Evolutionary conservation across 1,140 invertebrate genomes (phyloP).

Genomic region (Zelostemma sp.): DNA sequence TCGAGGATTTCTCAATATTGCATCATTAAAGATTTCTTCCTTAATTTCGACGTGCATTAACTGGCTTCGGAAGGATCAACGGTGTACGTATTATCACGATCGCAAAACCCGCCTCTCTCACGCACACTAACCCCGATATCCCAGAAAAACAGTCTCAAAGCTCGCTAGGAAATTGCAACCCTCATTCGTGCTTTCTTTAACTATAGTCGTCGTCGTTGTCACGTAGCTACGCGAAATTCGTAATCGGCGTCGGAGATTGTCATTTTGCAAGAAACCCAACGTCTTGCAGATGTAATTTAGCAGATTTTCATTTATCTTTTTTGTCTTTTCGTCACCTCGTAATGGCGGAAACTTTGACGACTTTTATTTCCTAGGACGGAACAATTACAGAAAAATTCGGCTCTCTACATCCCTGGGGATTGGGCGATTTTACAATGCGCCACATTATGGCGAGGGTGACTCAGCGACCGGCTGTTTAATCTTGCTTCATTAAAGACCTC

Average conservation of each 20-base stretch:
- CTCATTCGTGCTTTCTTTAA: constrained; percentile 39
- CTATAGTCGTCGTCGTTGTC: constrained; percentile 13
- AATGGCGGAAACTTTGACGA: too few species aligned
- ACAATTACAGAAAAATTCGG: constrained; percentile 24
- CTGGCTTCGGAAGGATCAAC: neutral
- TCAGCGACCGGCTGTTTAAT: constrained; percentile 41
- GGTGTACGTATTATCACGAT: constrained; percentile 2
- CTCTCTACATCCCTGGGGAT: constrained; percentile 19
- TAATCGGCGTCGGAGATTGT: constrained; percentile 36
- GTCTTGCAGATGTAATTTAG: too few species aligned
- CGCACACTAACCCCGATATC: constrained; percentile 16
- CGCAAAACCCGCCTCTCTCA: neutral
- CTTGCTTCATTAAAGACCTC: constrained; percentile 42
- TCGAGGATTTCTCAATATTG: too few species aligned
- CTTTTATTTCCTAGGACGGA: neutral
- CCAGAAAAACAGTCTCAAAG: constrained; percentile 19
- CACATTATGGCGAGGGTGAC: constrained; percentile 34
- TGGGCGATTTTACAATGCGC: constrained; percentile 30
- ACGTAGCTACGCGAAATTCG: constrained; percentile 29
- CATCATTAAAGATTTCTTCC: constrained; percentile 8
- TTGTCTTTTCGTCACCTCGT: too few species aligned
- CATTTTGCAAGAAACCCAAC: constrained; percentile 11
- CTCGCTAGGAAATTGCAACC: constrained; percentile 46
- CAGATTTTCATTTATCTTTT: too few species aligned
- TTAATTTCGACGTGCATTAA: constrained; percentile 10